These are phyloP conservation scores for Blastomussa wellsi DNA, from an alignment of 92 coral and sea anemone genomes.

Conservation along the genomic window DNA sequence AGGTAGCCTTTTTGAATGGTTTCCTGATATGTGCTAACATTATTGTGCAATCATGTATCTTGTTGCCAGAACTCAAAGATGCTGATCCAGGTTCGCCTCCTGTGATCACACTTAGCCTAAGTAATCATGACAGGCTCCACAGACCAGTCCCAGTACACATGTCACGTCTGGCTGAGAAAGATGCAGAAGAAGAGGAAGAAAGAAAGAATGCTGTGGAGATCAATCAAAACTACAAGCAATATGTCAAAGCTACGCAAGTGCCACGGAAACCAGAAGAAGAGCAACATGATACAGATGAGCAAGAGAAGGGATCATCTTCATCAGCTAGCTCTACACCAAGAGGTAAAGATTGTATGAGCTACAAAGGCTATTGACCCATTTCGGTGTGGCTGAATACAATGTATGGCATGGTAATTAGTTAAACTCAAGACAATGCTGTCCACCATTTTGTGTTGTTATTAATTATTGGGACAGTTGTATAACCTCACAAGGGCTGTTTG, in stretches of 20 bases:
- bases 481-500: too few species aligned
- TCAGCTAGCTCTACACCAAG: slow-evolving; percentile 32
- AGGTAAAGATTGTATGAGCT: slow-evolving; percentile 13
- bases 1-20: not conserved
- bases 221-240: slow-evolving; percentile 59
- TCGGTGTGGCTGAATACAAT: too few species aligned
- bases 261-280: slow-evolving; percentile 5
- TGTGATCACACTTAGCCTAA: slow-evolving; percentile 57
- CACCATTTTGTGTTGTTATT: too few species aligned
- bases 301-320: not conserved
- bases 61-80: not conserved
- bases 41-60: too few species aligned
- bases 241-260: slow-evolving; percentile 17
- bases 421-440: too few species aligned
- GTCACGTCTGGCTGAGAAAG: slow-evolving; percentile 71
- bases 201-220: slow-evolving; percentile 29
- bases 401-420: too few species aligned
- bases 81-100: slow-evolving; percentile 78
- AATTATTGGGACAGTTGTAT: too few species aligned
- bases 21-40: too few species aligned
- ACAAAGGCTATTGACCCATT: too few species aligned
- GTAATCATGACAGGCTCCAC: slow-evolving; percentile 56
- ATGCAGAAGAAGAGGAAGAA: slow-evolving; percentile 29
- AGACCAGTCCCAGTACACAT: slow-evolving; percentile 88
- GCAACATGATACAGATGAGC: slow-evolving; percentile 13